Percentiles rank a stretch among this genome's conserved stretches.
phyloP scores from a whole-genome alignment of 2,797 vertebrate genomes.

The Alfaro cultratus region DNA sequence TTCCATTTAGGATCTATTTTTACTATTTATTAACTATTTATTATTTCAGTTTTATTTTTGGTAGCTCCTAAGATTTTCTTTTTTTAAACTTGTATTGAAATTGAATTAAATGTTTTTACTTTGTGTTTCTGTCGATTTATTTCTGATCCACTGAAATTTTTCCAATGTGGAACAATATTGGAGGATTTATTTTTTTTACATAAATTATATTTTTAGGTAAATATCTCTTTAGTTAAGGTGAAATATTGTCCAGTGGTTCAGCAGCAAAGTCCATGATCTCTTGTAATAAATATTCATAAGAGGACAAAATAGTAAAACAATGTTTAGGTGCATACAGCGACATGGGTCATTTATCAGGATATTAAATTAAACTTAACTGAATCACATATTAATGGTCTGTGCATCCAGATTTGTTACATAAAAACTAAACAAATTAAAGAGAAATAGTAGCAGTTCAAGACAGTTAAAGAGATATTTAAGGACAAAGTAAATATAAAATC shows the following conservation, averaged over 20 bases:
- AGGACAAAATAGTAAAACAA: neutral
- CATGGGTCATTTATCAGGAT: neutral
- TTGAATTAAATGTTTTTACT: neutral
- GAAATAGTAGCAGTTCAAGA: neutral
- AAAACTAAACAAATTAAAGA: neutral
- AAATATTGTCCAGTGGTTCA: neutral
- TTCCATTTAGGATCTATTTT: neutral
- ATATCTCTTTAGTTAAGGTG: too few species aligned
- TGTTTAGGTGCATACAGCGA: neutral
- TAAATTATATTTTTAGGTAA: neutral
- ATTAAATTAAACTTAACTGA: neutral
- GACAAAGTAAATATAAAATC: neutral
- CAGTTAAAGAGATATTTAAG: neutral
- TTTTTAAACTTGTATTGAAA: neutral
- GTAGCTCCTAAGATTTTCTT: neutral
- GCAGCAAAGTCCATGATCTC: neutral
- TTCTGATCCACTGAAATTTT: neutral
- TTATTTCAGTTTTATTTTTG: neutral
- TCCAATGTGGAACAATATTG: neutral
- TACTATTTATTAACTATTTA: neutral
- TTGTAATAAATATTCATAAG: too few species aligned
- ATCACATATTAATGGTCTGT: neutral
- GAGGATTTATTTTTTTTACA: neutral
- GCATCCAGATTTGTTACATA: neutral
- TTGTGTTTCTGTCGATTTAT: neutral